phyloP scores from a whole-genome alignment of 1,140 invertebrate species.

The Magallana angulata region DNA sequence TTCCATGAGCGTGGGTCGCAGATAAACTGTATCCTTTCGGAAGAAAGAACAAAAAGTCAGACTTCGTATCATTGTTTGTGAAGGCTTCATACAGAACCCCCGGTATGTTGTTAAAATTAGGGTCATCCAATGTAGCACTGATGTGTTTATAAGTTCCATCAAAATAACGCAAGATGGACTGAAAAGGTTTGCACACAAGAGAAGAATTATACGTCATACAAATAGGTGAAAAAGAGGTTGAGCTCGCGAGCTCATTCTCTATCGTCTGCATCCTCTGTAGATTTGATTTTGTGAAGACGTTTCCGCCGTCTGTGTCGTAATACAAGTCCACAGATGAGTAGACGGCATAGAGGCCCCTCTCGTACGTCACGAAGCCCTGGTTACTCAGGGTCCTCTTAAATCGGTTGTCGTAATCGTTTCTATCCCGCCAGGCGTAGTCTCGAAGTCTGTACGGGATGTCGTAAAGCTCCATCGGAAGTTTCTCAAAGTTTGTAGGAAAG shows the following conservation, averaged over 20 bases:
- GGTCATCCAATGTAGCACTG: slow-evolving; percentile 57
- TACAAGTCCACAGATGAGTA: slow-evolving; percentile 41
- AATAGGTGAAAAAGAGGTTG: slow-evolving; percentile 2
- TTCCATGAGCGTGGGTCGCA: not conserved
- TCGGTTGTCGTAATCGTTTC: slow-evolving; percentile 18
- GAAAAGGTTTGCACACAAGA: slow-evolving; percentile 19
- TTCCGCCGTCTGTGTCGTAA: slow-evolving; percentile 49
- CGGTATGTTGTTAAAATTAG: slow-evolving; percentile 55
- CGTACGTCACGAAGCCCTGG: slow-evolving; percentile 18
- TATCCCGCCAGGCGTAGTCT: slow-evolving; percentile 47
- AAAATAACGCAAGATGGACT: slow-evolving; percentile 57
- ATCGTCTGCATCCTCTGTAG: slow-evolving; percentile 46
- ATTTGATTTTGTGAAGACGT: slow-evolving; percentile 47
- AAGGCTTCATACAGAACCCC: slow-evolving; percentile 53
- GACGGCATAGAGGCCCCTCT: slow-evolving; percentile 32
- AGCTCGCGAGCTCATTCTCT: slow-evolving; percentile 40
- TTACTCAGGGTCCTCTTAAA: slow-evolving; percentile 32
- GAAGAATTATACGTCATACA: slow-evolving; percentile 44
- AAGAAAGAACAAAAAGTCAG: slow-evolving; percentile 46
- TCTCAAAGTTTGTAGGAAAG: slow-evolving; percentile 54
- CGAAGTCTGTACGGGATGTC: slow-evolving; percentile 51
- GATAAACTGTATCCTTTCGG: slow-evolving; percentile 49
- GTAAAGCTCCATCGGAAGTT: slow-evolving; percentile 52
- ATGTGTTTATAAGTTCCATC: slow-evolving; percentile 56
- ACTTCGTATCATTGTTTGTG: slow-evolving; percentile 43